phyloP scores from a whole-genome alignment of 2,797 vertebrate species.

The Onychomys arenicola region DNA sequence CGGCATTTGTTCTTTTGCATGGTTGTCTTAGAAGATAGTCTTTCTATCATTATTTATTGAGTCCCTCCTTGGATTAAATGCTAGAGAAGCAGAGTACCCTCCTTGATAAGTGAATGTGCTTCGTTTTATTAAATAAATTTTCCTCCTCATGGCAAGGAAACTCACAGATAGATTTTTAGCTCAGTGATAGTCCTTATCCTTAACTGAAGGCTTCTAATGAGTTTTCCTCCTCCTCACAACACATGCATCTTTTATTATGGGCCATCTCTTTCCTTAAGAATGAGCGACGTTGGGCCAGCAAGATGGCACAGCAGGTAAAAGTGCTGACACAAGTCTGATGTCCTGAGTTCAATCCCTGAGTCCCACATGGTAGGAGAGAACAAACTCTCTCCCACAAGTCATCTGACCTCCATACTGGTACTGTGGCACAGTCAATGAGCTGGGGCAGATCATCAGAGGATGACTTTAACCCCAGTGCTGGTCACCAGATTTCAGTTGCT shows the following conservation, averaged over 20 bases:
- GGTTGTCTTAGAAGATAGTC: background rate
- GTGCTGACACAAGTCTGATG: background rate
- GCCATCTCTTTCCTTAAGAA: background rate
- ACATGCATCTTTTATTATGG: background rate
- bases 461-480: background rate
- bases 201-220: slow-evolving; percentile 8
- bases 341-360: background rate
- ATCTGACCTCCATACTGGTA: background rate
- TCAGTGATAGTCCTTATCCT: background rate
- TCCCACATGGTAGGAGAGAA: background rate
- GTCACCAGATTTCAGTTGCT: background rate
- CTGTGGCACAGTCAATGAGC: background rate
- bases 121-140: slow-evolving; percentile 58
- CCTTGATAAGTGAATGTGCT: background rate
- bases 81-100: slow-evolving; percentile 18
- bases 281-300: background rate
- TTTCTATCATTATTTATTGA: slow-evolving; percentile 6
- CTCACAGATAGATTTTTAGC: background rate
- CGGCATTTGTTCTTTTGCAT: slow-evolving; percentile 27
- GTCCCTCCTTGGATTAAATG: slow-evolving; percentile 51
- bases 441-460: too few species aligned
- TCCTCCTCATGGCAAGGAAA: background rate
- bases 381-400: background rate
- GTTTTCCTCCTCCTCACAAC: slow-evolving; percentile 1
- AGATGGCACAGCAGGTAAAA: background rate